Base-by-base conservation (phyloP, 2,113 vertebrate genomes). In the Dasyornis broadbenti region DNA sequence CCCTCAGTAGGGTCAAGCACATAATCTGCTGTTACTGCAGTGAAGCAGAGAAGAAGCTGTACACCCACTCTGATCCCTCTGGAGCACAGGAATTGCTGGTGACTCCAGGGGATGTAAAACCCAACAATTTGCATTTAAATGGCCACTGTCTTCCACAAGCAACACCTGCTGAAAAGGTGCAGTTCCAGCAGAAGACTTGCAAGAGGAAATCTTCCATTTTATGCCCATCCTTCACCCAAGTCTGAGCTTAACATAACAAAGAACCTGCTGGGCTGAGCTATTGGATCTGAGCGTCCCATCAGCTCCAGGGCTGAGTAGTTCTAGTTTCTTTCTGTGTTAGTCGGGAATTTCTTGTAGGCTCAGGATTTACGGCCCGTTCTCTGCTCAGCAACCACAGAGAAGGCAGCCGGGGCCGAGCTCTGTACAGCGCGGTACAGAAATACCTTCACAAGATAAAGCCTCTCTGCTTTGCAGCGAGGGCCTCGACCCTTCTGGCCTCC, bases 201-300 rank as follows among this genome's bases (percentile, higher is more conserved):
- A 64, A 42, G 66, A 83, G 84, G 88, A 95, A 91, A 83, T 91
- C 60, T 82, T 93, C 89, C 61, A 47, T 90, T 86, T 91, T 59
- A 64, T 6, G 9, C 40, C 66, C 63, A 82, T n/a, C 52, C 28
- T 65, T 73, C 57, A 35, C 60, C 31, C 8, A 86, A 88, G 15
- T 13, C 86, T 53, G 19, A 81, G 9, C 2, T 96, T 95, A 91
- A 57, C 94, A 94, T 64, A 90, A 95, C 82, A 95, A 94, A 92
- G 75, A 83, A n/a, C 89, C 68, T 87, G 82, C 87, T 91, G 84
- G 65, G 89, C 40, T 70, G 72, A 91, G 81, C 83, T 91, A 66
- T 11, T 57, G 70, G 54, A 66, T 70, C 76, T 60, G 56, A 82
- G 89, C 60, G 30, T 53, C 44, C 93, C 78, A 81, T 66, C 59